These are phyloP conservation scores for Odontomyia ornata DNA, from an alignment of 2,888 invertebrate genomes.

Conservation along the genomic window DNA sequence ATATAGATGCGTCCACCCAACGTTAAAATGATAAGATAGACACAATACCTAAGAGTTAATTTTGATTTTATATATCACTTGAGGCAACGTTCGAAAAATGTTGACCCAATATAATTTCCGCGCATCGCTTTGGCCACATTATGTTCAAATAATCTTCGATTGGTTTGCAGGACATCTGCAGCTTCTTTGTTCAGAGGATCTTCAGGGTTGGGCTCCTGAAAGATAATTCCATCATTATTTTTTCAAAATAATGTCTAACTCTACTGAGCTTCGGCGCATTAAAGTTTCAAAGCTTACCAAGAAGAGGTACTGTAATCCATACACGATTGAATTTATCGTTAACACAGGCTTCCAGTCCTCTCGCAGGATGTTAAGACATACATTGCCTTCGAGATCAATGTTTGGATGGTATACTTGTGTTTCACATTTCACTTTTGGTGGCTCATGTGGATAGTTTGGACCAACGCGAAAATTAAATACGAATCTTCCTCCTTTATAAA, in stretches of 20 bases:
- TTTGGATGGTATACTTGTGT: constrained; percentile 98
- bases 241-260: no score
- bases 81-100: constrained; percentile 95
- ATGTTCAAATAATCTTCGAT: constrained; percentile 92
- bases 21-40: constrained; percentile 60
- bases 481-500: constrained; percentile 93
- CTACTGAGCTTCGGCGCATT: no score
- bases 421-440: constrained; percentile 98
- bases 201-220: constrained; percentile 96
- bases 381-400: constrained; percentile 97
- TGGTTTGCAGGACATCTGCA: constrained; percentile 94
- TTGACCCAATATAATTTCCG: constrained; percentile 92
- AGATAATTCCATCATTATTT: constrained; percentile 43
- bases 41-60: constrained; percentile 62
- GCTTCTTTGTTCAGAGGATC: constrained; percentile 99
- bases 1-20: constrained; percentile 62
- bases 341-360: constrained; percentile 99
- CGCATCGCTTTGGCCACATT: constrained; percentile 97
- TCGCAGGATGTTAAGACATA: constrained; percentile 94
- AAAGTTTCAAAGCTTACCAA: no score
- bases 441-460: constrained; percentile 97
- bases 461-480: constrained; percentile 92
- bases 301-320: constrained; percentile 96
- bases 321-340: constrained; percentile 96
- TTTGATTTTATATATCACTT: constrained; percentile 76